phyloP scores from a whole-genome alignment of 2,113 vertebrate species.

The Oceanites oceanicus region DNA sequence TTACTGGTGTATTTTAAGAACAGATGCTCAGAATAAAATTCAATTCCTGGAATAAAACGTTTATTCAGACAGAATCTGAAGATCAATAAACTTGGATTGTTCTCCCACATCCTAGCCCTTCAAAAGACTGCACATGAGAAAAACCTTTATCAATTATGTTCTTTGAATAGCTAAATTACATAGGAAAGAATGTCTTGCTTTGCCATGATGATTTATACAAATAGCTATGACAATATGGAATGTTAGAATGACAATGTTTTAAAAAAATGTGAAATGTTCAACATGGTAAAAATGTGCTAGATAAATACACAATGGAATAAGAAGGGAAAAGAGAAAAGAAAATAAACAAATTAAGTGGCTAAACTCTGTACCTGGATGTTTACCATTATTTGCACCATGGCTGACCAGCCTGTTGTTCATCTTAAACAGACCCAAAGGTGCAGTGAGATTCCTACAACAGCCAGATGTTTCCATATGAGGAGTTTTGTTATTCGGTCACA shows the following conservation, averaged over 20 bases:
- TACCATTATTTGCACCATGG: neutral
- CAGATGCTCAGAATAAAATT: neutral
- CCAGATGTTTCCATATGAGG: neutral
- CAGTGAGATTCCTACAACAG: neutral
- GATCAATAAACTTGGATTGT: neutral
- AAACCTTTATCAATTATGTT: neutral
- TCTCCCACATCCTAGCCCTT: neutral
- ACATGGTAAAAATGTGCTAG: neutral
- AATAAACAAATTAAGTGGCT: neutral
- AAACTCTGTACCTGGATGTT: neutral
- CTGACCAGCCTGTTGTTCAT: neutral
- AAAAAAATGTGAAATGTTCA: neutral
- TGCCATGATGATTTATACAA: neutral
- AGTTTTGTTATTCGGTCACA: neutral
- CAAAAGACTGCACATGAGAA: neutral
- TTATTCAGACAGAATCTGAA: conserved; percentile 1
- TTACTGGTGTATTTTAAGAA: conserved; percentile 15
- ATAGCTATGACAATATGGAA: neutral
- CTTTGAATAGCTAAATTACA: neutral
- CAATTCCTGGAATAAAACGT: neutral
- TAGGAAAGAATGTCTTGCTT: neutral
- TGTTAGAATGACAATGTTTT: neutral
- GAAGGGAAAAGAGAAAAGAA: neutral
- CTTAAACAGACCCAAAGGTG: fast-evolving
- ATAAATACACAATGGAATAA: neutral